Percentiles rank a stretch among this genome's conserved stretches.
Conservation (phyloP, 1,140 invertebrate genomes). For the Venturia canescens region DNA sequence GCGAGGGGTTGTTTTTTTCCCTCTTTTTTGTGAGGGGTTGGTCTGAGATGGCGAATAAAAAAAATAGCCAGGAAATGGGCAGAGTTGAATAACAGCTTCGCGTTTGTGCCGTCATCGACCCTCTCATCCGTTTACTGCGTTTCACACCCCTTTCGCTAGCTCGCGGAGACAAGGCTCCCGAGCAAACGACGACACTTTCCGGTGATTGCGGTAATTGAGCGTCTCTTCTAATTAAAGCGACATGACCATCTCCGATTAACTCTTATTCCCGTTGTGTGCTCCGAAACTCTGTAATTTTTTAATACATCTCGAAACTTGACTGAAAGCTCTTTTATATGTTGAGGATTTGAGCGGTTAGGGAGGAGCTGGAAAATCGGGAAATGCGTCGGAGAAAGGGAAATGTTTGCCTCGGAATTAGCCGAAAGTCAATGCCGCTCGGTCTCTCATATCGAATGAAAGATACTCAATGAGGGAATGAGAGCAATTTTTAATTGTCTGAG, state of each 20-base stretch:
- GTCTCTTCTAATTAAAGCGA: slow-evolving; percentile 63
- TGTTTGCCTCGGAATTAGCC: no score
- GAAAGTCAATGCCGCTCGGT: no score
- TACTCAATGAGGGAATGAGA: no score
- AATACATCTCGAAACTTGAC: no score
- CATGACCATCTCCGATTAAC: slow-evolving; percentile 36
- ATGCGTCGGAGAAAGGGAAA: no score
- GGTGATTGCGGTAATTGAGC: slow-evolving; percentile 63
- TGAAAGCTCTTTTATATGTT: background rate
- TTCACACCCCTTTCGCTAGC: slow-evolving; percentile 50
- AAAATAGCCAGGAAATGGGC: slow-evolving; percentile 30
- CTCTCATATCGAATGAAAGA: no score
- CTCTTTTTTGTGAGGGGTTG: background rate
- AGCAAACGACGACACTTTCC: slow-evolving; percentile 43
- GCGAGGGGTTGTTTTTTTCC: background rate
- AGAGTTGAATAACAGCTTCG: slow-evolving; percentile 36
- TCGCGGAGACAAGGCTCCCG: background rate
- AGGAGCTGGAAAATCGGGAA: no score
- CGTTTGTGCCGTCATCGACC: slow-evolving; percentile 42
- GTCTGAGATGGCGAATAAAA: slow-evolving; percentile 7
- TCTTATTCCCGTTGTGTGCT: background rate
- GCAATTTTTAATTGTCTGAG: no score
- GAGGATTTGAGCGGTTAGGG: no score
- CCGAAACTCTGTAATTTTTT: no score
- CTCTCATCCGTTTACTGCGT: slow-evolving; percentile 50